Conservation (phyloP, 2,797 vertebrate species). For the Cyprinodon diabolis region DNA sequence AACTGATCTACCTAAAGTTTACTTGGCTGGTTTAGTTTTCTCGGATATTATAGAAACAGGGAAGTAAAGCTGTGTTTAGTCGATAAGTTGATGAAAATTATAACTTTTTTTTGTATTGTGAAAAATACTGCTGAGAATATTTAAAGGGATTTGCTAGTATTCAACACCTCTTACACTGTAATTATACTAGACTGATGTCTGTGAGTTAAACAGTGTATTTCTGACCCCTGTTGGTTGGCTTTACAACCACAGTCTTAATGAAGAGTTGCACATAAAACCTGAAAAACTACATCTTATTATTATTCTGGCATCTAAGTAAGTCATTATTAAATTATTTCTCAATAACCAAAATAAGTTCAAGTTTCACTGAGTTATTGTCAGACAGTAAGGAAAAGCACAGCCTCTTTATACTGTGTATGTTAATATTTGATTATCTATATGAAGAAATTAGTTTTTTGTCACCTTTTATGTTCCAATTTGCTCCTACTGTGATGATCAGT, state of each 20-base stretch:
- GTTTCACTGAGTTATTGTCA: not conserved
- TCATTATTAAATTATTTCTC: no score
- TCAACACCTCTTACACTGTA: not conserved
- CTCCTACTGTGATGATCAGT: no score
- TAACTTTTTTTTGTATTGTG: not conserved
- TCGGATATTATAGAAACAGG: conserved; percentile 7
- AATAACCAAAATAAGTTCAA: not conserved
- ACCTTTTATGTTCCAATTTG: not conserved
- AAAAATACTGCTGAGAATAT: not conserved
- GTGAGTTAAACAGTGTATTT: conserved; percentile 1
- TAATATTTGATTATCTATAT: not conserved
- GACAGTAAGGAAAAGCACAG: not conserved
- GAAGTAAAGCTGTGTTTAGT: not conserved
- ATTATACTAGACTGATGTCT: not conserved
- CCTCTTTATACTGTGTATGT: not conserved
- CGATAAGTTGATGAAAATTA: not conserved
- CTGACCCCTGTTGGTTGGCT: conserved; percentile 2
- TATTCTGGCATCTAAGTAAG: not conserved
- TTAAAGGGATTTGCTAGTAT: not conserved
- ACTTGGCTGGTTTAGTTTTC: not conserved
- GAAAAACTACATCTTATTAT: not conserved
- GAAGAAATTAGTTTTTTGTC: not conserved
- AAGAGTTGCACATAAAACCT: not conserved
- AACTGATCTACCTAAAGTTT: conserved; percentile 21
- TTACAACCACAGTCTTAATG: not conserved